Base-by-base conservation (phyloP, 2,888 invertebrate species). In the Torymus tubicola region DNA sequence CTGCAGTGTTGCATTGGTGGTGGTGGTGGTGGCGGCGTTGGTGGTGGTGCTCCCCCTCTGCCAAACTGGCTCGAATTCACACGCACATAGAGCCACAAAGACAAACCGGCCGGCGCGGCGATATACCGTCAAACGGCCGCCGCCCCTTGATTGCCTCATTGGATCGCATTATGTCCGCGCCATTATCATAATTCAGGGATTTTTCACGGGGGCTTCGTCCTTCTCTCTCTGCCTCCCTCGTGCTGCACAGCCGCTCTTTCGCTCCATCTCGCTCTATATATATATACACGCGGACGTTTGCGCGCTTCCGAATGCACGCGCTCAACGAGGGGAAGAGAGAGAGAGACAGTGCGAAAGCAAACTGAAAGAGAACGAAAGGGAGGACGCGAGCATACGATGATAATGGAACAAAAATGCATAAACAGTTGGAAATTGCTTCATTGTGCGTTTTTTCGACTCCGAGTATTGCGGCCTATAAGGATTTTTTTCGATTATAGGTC, bases 171-270 rank as follows among this genome's bases (percentile, higher is more conserved):
- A 90, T 89, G 89, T 89, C 87, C 84, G 84, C 86, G 86, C 89
- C 89, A 90, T 90, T 90, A 90, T 90, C 90, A 90, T 90, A 90
- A 90, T 90, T 90, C 89, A 89, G 83, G 86, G 85, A 88, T 88
- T 90, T 90, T 90, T 88, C 86, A 87, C 85, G 85, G 82, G 12
- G 13, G 31, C 31, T 52, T 72, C 21, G 2, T 4, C 64, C 2
- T 18, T 50, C 21, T 16, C 18, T 21, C 61, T 57, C 58, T 58
- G 63, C 60, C 64, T 16, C 24, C 42, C 42, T 42, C 42, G 42
- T 42, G 42, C 5, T 0, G 16, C 68, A 5, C 24, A 12, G 21
- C 12, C 42, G n/a, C 31, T n/a, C 18, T 52, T 31, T 67, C 18
- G 10, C 60, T 8, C 67, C 68, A 53, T 14, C 67, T 55, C 64